These are phyloP conservation scores for Prunella himalayana DNA, from an alignment of 2,113 vertebrate genomes.

Conservation along the genomic window DNA sequence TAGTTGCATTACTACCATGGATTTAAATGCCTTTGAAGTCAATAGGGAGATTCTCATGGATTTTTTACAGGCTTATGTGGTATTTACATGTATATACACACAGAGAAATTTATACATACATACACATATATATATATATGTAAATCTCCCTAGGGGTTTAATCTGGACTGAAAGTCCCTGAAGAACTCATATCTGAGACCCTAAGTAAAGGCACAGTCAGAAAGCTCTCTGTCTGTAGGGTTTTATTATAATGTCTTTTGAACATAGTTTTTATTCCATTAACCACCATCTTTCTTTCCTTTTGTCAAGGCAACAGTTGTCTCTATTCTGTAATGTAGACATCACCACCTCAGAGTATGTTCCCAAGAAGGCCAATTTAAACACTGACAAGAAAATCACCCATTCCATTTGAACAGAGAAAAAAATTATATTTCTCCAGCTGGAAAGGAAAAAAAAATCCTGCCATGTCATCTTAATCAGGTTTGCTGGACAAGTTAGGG, in stretches of 20 bases:
- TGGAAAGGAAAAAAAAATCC: not conserved
- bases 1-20: not conserved
- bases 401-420: not conserved
- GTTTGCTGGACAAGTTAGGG: not conserved
- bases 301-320: not conserved
- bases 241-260: not conserved
- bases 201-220: not conserved
- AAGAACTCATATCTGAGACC: not conserved
- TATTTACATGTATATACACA: not conserved
- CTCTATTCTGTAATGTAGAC: conserved; percentile 14
- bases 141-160: not conserved
- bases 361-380: conserved; percentile 47
- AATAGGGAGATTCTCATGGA: not conserved
- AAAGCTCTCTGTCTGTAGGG: not conserved
- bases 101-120: not conserved
- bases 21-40: conserved; percentile 41
- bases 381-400: conserved; percentile 20
- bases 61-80: not conserved
- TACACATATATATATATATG: not conserved
- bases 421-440: not conserved
- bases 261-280: not conserved
- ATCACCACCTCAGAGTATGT: not conserved
- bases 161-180: not conserved
- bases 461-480: not conserved
- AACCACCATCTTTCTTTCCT: not conserved